Conservation (phyloP, 2,113 vertebrate species). For the Peromyscus leucopus region DNA sequence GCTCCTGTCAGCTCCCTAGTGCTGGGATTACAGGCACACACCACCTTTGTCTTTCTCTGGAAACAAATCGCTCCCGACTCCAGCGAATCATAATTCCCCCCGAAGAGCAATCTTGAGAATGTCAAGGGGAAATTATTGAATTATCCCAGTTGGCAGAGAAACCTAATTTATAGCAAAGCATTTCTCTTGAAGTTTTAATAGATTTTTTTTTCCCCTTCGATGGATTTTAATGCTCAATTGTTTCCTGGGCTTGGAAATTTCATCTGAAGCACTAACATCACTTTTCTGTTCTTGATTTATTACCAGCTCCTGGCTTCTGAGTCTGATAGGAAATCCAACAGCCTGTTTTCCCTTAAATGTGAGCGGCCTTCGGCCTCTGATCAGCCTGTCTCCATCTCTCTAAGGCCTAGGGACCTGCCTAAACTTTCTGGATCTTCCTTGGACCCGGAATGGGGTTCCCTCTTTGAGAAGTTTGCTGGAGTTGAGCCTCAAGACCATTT, state of each 20-base stretch:
- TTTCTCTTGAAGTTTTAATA: constrained; percentile 83
- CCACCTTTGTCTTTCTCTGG: constrained; percentile 58
- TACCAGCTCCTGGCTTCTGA: constrained; percentile 63
- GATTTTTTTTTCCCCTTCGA: constrained; percentile 65
- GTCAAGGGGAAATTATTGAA: constrained; percentile 82
- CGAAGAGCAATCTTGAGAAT: constrained; percentile 76
- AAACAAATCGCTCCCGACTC: constrained; percentile 71
- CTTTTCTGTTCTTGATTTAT: constrained; percentile 80
- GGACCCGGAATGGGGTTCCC: neutral
- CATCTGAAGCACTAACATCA: constrained; percentile 73
- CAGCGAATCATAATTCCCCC: constrained; percentile 67
- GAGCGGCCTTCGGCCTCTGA: neutral
- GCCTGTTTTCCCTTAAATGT: constrained; percentile 50
- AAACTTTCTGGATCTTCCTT: neutral
- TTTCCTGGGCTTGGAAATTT: constrained; percentile 76
- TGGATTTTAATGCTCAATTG: constrained; percentile 78
- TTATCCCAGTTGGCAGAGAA: constrained; percentile 81
- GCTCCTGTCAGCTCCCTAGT: neutral
- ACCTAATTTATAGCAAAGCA: constrained; percentile 81
- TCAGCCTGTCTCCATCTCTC: neutral
- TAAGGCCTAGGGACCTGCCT: neutral
- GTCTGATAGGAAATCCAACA: constrained; percentile 60
- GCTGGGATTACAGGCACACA: neutral
- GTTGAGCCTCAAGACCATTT: neutral
- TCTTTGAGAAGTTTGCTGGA: constrained; percentile 32